phyloP scores from a whole-genome alignment of 1,140 invertebrate species.

The Acromyrmex charruanus region DNA sequence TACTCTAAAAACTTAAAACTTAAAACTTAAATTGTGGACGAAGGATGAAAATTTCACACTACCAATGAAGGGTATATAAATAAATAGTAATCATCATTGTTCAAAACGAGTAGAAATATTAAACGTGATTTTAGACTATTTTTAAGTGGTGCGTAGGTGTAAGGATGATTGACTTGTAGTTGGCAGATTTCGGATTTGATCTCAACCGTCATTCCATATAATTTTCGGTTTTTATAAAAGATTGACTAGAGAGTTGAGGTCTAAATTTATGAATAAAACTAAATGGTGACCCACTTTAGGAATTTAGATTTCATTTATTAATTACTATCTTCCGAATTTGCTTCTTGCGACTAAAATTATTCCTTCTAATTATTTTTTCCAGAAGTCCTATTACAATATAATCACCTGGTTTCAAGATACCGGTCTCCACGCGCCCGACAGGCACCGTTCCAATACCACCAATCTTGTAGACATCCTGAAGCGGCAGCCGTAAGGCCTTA shows the following conservation, averaged over 20 bases:
- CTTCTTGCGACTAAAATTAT: not conserved
- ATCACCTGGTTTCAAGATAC: slow-evolving; percentile 95
- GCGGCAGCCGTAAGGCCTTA: slow-evolving; percentile 97
- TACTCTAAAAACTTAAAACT: too few species aligned
- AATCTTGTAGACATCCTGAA: slow-evolving; percentile 99
- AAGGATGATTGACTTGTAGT: not conserved
- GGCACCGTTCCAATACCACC: slow-evolving; percentile 99
- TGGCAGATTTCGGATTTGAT: not conserved
- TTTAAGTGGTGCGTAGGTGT: not conserved
- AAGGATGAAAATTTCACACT: too few species aligned
- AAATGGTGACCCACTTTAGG: not conserved
- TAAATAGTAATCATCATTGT: not conserved
- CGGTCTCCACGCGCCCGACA: slow-evolving; percentile 98
- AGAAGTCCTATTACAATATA: not conserved
- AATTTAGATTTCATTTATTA: not conserved
- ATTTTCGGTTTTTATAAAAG: not conserved
- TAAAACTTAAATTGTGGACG: too few species aligned
- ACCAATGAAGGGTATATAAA: too few species aligned
- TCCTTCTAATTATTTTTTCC: not conserved
- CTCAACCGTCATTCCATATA: not conserved
- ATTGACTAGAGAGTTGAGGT: not conserved
- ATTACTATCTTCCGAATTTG: not conserved
- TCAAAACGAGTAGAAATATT: not conserved
- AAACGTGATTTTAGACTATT: not conserved
- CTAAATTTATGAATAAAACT: not conserved